These are phyloP conservation scores for Oceanodroma tethys DNA, from an alignment of 2,113 vertebrate species.

Conservation along the genomic window DNA sequence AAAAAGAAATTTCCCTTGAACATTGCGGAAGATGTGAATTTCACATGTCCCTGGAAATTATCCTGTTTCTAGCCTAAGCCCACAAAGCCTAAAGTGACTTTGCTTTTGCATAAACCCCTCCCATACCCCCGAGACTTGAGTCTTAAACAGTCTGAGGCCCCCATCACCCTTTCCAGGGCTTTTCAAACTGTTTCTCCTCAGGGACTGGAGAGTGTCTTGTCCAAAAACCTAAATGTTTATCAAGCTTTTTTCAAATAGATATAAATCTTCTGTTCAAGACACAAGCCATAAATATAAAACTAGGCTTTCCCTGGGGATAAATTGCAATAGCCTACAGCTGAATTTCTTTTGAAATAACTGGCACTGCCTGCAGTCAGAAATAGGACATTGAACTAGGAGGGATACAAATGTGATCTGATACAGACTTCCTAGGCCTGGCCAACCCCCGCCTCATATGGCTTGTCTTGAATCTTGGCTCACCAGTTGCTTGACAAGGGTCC, in stretches of 20 bases:
- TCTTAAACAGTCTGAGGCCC: not conserved
- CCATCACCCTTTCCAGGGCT: not conserved
- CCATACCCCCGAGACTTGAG: not conserved
- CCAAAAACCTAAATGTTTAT: constrained; percentile 31
- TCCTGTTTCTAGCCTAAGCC: not conserved
- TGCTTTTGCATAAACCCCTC: not conserved
- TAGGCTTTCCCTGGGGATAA: constrained; percentile 4
- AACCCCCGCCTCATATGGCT: not conserved
- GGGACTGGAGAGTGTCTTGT: constrained; percentile 16
- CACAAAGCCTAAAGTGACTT: not conserved
- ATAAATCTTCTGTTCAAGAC: constrained; percentile 26
- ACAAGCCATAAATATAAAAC: constrained; percentile 20
- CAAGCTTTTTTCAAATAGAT: not conserved
- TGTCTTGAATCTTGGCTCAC: not conserved
- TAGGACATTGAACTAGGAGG: not conserved
- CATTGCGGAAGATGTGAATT: not conserved
- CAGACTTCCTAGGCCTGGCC: not conserved
- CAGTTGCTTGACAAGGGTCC: not conserved
- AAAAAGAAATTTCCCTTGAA: not conserved
- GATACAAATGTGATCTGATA: not conserved
- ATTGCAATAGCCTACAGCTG: not conserved
- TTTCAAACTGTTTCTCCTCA: not conserved
- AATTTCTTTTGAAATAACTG: constrained; percentile 33
- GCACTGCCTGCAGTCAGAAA: constrained; percentile 23
- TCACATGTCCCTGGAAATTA: not conserved